These are phyloP conservation scores for Chaitophorus viminalis DNA, from an alignment of 2,888 invertebrate genomes.

Conservation along the genomic window DNA sequence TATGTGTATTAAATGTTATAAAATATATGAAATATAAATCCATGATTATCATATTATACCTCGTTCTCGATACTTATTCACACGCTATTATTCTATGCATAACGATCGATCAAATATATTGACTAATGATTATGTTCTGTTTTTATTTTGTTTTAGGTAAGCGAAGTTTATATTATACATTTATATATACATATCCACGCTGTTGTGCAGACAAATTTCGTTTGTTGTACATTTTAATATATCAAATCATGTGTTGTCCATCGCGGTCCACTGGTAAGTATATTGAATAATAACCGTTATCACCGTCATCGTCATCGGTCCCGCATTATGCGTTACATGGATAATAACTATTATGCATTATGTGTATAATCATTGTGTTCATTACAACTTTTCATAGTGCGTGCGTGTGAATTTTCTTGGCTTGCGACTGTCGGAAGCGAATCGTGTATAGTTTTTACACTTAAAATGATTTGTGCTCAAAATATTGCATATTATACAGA, in stretches of 20 bases:
- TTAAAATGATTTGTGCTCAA: background rate
- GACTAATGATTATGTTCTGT: conserved; percentile 10
- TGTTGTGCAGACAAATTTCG: background rate
- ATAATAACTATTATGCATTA: background rate
- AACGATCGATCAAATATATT: background rate
- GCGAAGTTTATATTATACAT: background rate
- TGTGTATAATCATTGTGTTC: no score
- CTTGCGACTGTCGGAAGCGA: background rate
- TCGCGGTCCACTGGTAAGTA: conserved; percentile 7
- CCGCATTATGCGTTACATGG: background rate
- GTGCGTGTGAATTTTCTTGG: background rate
- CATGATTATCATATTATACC: background rate
- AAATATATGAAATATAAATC: background rate
- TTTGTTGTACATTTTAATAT: background rate
- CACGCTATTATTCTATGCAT: background rate
- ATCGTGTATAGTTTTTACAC: background rate
- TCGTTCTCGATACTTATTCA: conserved; percentile 7
- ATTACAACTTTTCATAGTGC: no score
- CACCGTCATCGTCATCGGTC: background rate
- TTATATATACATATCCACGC: no score
- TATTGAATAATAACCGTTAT: background rate
- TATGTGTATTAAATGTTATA: background rate
- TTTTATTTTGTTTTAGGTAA: conserved; percentile 59
- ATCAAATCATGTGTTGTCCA: background rate
- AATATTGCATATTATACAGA: no score